Evolutionary conservation across 2,888 invertebrate species (phyloP), one percentile per base, ranked within the genome.

Genomic region (Gastracanthus pulcherrimus): DNA sequence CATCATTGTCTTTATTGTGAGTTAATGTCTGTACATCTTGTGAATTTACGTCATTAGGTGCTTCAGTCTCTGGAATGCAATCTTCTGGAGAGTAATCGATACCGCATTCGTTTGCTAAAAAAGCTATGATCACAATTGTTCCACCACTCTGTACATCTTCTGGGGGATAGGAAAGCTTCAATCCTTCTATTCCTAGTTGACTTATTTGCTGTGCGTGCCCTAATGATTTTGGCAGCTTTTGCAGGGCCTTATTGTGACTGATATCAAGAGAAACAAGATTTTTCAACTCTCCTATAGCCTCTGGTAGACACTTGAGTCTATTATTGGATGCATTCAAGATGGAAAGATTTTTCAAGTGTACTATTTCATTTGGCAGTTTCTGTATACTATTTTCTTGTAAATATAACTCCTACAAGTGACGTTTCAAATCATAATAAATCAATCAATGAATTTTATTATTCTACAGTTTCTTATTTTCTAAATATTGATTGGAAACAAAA

Each of bases 281-380:
- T 84, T 92, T 93, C 85, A 97, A 92, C 84, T 94, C 92, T 72
- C 95, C 95, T 51, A 96, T 90, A 80, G 93, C 91, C 48, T 94
- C 92, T 77, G 96, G 95, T 84, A 96, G 91, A 82, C 91, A 91
- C 89, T 93, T 94, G 69, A 97, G 92, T 86, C 92, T 93, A 92
- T 97, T 97, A 86, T 93, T 93, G 38, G 96, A 95, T 45, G 95
- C 91, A 93, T 97, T 94, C 81, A 97, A 92, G 84, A 95, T 92
- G 90, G 93, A 93, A 83, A 97, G 92, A 84, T 93, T 93, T 84
- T 92, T 92, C 86, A 97, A 92, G 82, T 92, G 92, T 86, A 94
- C 94, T 87, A 97, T 93, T 84, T 94, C 93, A 81, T 94, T 94
- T 83, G 97, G 96, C 89, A 97, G 92, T 86, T 92, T 92, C 89